Evolutionary conservation across 2,113 vertebrate species (phyloP).

Genomic region (Platysternon megacephalum): DNA sequence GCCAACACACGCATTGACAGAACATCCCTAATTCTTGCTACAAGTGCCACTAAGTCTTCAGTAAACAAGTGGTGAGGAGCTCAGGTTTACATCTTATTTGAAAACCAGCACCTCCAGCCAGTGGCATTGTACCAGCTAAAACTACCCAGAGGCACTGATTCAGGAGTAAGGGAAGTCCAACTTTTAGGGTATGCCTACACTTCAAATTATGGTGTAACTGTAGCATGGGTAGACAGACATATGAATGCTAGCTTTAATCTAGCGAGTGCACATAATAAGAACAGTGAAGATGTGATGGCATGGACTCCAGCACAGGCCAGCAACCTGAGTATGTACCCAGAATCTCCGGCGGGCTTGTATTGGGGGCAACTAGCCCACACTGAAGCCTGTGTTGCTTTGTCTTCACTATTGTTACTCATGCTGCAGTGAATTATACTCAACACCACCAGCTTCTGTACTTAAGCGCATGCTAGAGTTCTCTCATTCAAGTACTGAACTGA

Average conservation of each 20-base stretch:
- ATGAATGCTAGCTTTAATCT: background rate
- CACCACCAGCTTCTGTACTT: background rate
- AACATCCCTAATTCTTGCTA: background rate
- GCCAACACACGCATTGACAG: background rate
- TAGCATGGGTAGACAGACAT: background rate
- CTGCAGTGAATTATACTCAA: background rate
- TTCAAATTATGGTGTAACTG: background rate
- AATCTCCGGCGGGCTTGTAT: background rate
- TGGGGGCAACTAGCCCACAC: background rate
- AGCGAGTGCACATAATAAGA: background rate
- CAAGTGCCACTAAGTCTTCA: background rate
- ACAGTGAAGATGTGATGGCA: background rate
- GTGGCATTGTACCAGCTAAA: accelerated
- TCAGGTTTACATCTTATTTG: background rate
- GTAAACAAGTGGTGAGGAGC: background rate
- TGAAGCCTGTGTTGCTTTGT: background rate
- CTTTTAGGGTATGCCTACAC: background rate
- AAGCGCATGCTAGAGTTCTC: too few relatives aligned
- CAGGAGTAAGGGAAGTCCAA: background rate
- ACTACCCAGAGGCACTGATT: background rate
- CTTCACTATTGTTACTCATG: background rate
- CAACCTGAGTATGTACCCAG: background rate
- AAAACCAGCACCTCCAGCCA: background rate
- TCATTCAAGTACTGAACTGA: background rate
- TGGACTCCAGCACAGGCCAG: background rate